Evolutionary conservation across 2,797 vertebrate species (phyloP).

Genomic region (Chelmon rostratus): DNA sequence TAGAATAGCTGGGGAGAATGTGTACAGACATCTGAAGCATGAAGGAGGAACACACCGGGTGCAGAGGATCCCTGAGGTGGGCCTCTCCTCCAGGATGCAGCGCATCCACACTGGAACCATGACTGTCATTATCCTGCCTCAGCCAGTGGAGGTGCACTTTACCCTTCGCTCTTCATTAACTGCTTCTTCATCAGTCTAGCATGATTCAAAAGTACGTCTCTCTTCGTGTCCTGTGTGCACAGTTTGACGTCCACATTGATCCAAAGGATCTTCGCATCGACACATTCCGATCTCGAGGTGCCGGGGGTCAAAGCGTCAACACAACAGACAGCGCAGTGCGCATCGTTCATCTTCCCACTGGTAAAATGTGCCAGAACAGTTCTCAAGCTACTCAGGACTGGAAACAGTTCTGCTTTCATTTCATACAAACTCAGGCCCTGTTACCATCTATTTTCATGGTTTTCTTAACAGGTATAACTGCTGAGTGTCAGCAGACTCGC

Average conservation of each 20-base stretch:
- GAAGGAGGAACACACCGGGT: slow-evolving; percentile 96
- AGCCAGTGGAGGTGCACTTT: slow-evolving; percentile 88
- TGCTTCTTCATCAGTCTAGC: no score
- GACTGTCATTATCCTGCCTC: slow-evolving; percentile 93
- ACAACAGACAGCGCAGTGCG: slow-evolving; percentile 96
- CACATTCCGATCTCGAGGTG: slow-evolving; percentile 93
- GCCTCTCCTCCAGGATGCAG: slow-evolving; percentile 96
- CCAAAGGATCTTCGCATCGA: slow-evolving; percentile 92
- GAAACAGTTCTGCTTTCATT: no score
- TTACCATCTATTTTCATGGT: background rate
- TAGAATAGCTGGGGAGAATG: slow-evolving; percentile 88
- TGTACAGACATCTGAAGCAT: slow-evolving; percentile 91
- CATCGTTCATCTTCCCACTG: slow-evolving; percentile 93
- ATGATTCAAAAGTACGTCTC: background rate
- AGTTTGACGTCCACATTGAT: slow-evolving; percentile 92
- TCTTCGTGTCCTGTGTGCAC: slow-evolving; percentile 1
- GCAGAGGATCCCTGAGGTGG: slow-evolving; percentile 94
- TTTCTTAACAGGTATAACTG: slow-evolving; percentile 83
- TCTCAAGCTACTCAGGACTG: background rate
- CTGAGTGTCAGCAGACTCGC: slow-evolving; percentile 95
- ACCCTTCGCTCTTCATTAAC: rapidly evolving
- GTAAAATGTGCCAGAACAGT: slow-evolving; percentile 64
- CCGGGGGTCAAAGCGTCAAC: slow-evolving; percentile 96
- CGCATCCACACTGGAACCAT: slow-evolving; percentile 98
- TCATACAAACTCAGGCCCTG: background rate